These are phyloP conservation scores for Cydia pomonella DNA, from an alignment of 1,140 invertebrate species.

Conservation along the genomic window DNA sequence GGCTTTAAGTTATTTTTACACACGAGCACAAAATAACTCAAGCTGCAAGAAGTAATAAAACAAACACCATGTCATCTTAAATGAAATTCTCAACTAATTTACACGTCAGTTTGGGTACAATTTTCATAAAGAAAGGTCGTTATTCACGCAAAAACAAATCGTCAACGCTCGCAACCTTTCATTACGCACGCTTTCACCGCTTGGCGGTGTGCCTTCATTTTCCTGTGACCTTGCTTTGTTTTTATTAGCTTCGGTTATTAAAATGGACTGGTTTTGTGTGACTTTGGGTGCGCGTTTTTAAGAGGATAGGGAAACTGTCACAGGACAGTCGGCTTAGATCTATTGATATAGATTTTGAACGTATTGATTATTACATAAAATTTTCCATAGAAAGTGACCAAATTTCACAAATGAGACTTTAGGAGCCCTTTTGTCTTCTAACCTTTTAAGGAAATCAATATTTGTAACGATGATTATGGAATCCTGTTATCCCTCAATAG, in stretches of 20 bases:
- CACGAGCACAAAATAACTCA: no score
- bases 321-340: no score
- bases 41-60: not conserved
- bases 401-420: no score
- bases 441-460: no score
- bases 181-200: not conserved
- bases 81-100: not conserved
- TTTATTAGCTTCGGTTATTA: not conserved
- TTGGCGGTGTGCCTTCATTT: not conserved
- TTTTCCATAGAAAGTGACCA: no score
- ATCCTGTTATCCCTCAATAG: no score
- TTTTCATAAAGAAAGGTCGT: not conserved
- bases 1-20: no score
- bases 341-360: no score
- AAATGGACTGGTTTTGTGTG: not conserved
- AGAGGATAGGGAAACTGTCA: not conserved
- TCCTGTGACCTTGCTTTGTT: not conserved
- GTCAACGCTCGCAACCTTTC: conserved; percentile 8
- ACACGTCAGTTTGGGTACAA: not conserved
- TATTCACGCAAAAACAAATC: conserved; percentile 9
- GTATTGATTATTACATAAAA: no score
- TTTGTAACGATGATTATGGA: no score
- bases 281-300: not conserved
- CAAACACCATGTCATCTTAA: not conserved
- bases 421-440: no score